Evolutionary conservation across 2,888 invertebrate species (phyloP).

Genomic region (Synergus umbraculus): DNA sequence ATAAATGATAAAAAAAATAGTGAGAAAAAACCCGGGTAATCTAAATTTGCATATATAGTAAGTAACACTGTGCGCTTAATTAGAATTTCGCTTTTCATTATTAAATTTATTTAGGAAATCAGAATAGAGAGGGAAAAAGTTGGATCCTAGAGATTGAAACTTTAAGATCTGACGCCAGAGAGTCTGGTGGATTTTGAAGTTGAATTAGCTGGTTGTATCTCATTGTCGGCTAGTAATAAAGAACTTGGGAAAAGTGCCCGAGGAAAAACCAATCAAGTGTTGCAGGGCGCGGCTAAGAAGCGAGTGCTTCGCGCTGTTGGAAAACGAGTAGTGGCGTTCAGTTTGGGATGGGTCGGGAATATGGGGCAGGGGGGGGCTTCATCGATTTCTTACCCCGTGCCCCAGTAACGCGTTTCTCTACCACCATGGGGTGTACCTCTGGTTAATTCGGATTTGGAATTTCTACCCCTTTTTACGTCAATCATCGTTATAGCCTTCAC

Average conservation of each 20-base stretch:
- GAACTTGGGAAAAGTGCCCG: constrained; percentile 44
- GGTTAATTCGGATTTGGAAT: constrained; percentile 29
- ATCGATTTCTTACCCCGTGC: constrained; percentile 76
- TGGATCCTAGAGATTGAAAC: constrained; percentile 4
- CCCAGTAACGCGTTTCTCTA: constrained; percentile 72
- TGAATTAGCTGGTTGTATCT: constrained; percentile 36
- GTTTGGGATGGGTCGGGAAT: constrained; percentile 55
- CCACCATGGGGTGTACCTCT: constrained; percentile 59
- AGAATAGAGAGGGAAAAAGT: neutral
- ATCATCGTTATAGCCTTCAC: neutral
- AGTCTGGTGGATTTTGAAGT: constrained; percentile 33
- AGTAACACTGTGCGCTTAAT: no score
- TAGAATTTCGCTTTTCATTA: neutral
- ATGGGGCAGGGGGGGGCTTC: constrained; percentile 66
- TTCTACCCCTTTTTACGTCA: constrained; percentile 31
- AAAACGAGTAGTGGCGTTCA: constrained; percentile 53
- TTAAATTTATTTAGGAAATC: neutral
- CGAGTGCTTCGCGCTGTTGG: constrained; percentile 60
- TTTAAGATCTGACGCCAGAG: neutral
- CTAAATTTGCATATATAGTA: no score
- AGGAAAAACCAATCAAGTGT: constrained; percentile 58
- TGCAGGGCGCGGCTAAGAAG: constrained; percentile 68
- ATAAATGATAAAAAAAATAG: no score
- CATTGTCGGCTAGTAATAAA: constrained; percentile 31
- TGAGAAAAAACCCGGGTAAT: no score